These are phyloP conservation scores for Pardosa pseudoannulata DNA, from an alignment of 2,888 invertebrate genomes.

Conservation along the genomic window DNA sequence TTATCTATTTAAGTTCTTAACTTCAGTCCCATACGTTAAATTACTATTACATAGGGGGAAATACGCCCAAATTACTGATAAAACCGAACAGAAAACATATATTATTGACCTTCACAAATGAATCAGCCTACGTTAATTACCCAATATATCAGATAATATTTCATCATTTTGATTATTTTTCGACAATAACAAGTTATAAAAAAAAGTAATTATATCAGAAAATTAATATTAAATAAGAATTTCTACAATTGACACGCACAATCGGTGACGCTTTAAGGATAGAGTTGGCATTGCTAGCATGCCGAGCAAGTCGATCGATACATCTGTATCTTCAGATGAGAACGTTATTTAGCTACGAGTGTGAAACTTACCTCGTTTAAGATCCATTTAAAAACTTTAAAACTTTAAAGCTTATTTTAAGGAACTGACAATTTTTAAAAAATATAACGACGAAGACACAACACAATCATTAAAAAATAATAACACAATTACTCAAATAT, in stretches of 20 bases:
- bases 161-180: not conserved
- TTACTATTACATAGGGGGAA: no score
- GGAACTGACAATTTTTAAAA: not conserved
- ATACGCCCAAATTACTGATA: not conserved
- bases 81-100: slow-evolving; percentile 8
- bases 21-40: no score
- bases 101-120: slow-evolving; percentile 48
- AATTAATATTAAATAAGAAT: slow-evolving; percentile 22
- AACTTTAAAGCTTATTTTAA: not conserved
- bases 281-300: slow-evolving; percentile 58
- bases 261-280: slow-evolving; percentile 66
- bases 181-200: not conserved
- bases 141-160: not conserved
- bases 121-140: slow-evolving; percentile 20
- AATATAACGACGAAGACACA: not conserved
- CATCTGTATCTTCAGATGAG: slow-evolving; percentile 52
- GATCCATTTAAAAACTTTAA: slow-evolving; percentile 29
- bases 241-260: slow-evolving; percentile 52
- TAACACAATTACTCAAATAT: not conserved
- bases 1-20: no score
- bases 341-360: not conserved
- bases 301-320: slow-evolving; percentile 68
- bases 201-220: not conserved
- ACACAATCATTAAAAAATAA: not conserved
- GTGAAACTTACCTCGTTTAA: slow-evolving; percentile 46